A percentile compares a stretch with the other conserved stretches of the same genome.
Conservation (phyloP, 2,113 vertebrate genomes). For the Nerophis ophidion region DNA sequence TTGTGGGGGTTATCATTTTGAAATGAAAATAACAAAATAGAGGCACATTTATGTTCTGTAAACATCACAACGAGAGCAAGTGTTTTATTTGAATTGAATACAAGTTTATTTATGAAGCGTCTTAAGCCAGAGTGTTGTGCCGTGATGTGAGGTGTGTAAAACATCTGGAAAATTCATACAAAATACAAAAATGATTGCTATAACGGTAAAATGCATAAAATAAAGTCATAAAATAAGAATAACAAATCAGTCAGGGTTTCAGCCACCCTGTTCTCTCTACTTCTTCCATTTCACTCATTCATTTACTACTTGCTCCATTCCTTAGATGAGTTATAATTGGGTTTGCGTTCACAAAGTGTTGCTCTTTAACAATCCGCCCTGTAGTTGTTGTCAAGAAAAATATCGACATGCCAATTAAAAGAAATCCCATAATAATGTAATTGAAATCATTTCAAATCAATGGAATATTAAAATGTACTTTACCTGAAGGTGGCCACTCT, state of each 20-base stretch:
- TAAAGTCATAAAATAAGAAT: no score
- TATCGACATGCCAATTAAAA: background rate
- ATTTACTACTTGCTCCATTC: background rate
- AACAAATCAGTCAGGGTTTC: no score
- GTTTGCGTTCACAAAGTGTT: slow-evolving; percentile 1
- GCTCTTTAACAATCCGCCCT: background rate
- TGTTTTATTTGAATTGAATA: no score
- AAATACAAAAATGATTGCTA: no score
- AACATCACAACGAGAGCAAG: background rate
- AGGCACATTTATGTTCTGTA: background rate
- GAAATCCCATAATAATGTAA: background rate
- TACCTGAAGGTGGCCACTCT: slow-evolving; percentile 25
- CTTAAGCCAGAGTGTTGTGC: no score
- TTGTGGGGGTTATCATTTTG: background rate
- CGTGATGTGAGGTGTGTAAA: no score
- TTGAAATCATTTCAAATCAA: background rate
- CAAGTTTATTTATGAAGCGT: no score
- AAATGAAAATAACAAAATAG: background rate
- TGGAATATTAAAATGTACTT: background rate
- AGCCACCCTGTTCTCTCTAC: background rate
- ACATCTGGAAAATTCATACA: no score
- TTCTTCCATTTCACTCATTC: background rate
- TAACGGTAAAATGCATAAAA: no score
- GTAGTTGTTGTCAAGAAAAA: background rate
- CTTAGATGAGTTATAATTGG: background rate